phyloP scores from a whole-genome alignment of 2,797 vertebrate species.

The Gymnoscopelus microlampas region DNA sequence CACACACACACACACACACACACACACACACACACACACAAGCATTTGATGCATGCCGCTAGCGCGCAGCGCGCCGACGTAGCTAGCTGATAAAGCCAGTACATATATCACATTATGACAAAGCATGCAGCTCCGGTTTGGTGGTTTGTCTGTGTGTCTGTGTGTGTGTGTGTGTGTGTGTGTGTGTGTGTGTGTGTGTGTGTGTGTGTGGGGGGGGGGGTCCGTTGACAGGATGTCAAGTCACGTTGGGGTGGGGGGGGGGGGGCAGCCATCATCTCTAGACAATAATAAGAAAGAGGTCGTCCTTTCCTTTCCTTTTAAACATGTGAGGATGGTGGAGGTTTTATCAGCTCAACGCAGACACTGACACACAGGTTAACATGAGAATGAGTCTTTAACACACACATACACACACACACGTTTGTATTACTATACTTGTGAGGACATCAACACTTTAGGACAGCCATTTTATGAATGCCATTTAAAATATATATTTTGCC shows the following conservation, averaged over 20 bases:
- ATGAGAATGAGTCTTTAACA: constrained; percentile 23
- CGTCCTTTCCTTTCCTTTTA: constrained; percentile 22
- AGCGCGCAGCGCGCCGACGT: no score
- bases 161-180: constrained; percentile 1
- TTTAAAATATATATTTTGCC: no score
- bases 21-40: neutral
- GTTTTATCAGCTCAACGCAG: constrained; percentile 63
- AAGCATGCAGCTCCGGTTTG: neutral
- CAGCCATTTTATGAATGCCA: no score
- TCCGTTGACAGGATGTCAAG: constrained; percentile 60
- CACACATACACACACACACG: no score
- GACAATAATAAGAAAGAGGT: constrained; percentile 51
- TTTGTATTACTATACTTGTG: no score
- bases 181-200: neutral
- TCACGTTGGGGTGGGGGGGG: constrained; percentile 53
- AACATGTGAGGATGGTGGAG: constrained; percentile 30
- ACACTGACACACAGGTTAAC: constrained; percentile 43
- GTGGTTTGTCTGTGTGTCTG: neutral
- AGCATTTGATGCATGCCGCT: neutral
- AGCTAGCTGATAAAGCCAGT: neutral
- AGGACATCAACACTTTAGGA: no score
- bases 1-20: constrained; percentile 4
- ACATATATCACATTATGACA: neutral
- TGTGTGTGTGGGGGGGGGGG: constrained; percentile 11
- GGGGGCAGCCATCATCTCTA: constrained; percentile 33